Percentiles rank a stretch among this genome's conserved stretches.
Conservation (phyloP, 2,888 invertebrate genomes). For the Piscicola geometra region DNA sequence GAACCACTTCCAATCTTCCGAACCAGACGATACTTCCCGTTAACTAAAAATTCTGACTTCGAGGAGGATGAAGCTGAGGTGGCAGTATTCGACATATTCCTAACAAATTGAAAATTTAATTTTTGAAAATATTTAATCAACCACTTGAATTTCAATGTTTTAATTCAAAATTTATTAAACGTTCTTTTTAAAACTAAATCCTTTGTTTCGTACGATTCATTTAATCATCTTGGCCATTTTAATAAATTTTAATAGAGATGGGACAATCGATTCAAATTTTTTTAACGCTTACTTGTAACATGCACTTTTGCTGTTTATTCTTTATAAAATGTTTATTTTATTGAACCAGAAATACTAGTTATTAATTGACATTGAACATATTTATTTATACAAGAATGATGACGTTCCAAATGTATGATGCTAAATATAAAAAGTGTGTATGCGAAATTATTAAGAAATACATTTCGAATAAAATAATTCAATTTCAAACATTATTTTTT, state of each 20-base stretch:
- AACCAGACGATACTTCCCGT: slow-evolving; percentile 54
- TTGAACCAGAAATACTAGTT: neutral
- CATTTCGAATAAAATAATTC: neutral
- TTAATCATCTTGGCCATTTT: slow-evolving; percentile 18
- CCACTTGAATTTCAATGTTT: neutral
- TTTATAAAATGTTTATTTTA: neutral
- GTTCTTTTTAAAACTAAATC: slow-evolving; percentile 3
- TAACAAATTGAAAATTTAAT: slow-evolving; percentile 1
- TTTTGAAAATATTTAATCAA: slow-evolving; percentile 5
- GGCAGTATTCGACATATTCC: slow-evolving; percentile 33
- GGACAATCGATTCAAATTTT: neutral
- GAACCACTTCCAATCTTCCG: slow-evolving; percentile 56
- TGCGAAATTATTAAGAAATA: neutral
- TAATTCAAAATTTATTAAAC: neutral
- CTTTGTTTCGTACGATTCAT: slow-evolving; percentile 13
- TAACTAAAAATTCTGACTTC: slow-evolving; percentile 53
- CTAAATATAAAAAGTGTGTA: neutral
- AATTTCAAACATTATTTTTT: neutral
- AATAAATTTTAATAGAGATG: neutral
- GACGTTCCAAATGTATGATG: slow-evolving; percentile 18
- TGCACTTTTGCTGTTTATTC: slow-evolving; percentile 12
- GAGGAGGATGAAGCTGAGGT: slow-evolving; percentile 42
- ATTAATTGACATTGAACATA: slow-evolving; percentile 11
- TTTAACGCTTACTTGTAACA: slow-evolving; percentile 3
- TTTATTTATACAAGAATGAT: slow-evolving; percentile 8